A percentile compares a stretch with the other conserved stretches of the same genome.
Evolutionary conservation across 2,113 vertebrate species (phyloP).

Genomic region (Probosciger aterrimus): DNA sequence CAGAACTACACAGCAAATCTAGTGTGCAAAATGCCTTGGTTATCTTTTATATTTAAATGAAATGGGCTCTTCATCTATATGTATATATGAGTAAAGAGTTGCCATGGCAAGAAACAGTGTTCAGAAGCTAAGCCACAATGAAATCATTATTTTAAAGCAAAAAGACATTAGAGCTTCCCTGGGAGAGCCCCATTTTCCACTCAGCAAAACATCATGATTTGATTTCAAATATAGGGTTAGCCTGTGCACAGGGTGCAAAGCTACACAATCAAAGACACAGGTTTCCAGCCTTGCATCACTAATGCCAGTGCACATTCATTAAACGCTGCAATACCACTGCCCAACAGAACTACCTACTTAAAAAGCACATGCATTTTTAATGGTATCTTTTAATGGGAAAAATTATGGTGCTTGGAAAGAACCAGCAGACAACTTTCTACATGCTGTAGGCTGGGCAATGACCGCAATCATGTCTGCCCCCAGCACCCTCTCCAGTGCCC

Average conservation of each 20-base stretch:
- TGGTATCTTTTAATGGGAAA: background rate
- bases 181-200: background rate
- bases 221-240: background rate
- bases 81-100: background rate
- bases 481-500: background rate
- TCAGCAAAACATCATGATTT: background rate
- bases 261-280: background rate
- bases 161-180: background rate
- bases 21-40: background rate
- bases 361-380: background rate
- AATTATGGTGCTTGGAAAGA: background rate
- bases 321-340: background rate
- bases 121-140: background rate
- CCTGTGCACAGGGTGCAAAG: background rate
- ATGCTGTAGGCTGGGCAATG: background rate
- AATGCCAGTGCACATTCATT: background rate
- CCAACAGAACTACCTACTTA: background rate
- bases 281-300: background rate
- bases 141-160: constrained; percentile 1
- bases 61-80: background rate
- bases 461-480: background rate
- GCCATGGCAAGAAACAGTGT: background rate
- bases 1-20: background rate
- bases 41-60: background rate
- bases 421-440: background rate